Base-by-base conservation (phyloP, 2,888 invertebrate genomes). In the Gryllus longicercus region DNA sequence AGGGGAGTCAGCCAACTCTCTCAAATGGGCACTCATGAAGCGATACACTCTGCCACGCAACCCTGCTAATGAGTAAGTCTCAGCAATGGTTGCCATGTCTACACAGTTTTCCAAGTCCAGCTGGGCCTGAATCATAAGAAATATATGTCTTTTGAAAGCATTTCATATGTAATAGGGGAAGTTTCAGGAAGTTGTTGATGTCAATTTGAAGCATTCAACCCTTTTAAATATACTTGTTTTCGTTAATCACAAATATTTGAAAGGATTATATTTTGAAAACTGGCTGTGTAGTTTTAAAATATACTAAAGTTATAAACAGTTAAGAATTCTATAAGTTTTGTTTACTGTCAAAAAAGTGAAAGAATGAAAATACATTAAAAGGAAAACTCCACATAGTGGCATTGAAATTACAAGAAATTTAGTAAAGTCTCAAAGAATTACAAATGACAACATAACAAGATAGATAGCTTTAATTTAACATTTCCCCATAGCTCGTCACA, bases 21-120 rank as follows among this genome's bases (percentile, higher is more conserved):
- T 86, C 50, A 93, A 87, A 84, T 91, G 90, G 11, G 89, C 89
- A 84, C 92, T 92, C 84, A 93, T 92, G 85, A 90, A 93, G 82
- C 91, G 89, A 85, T 92, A 92, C 10, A 91, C 91, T 82, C 90
- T 89, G 83, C 89, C 88, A 81, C 90, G 88, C 51, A 94, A 86
- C 78, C 89, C 88, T 79, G 88, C 86, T 80, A 93, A 87, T 0
- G 91, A 91, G 86, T 93, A 93, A 5, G 91, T 90, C 86, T 93
- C 93, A 0, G 93, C 92, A 83, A 93, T 89, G 49, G 91, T 91
- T 1, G 91, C 91, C 82, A 93, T 91, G 84, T 93, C 92, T n/a
- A 92, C 90, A 86, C 93, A 93, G 85, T 93, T 93, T 80, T 93
- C 92, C 81, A 92, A 86, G 85, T 92, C 91, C 11, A 93, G 88